A percentile compares a stretch with the other conserved stretches of the same genome.
Conservation (phyloP, 2,888 invertebrate species). For the Dascillus cervinus region DNA sequence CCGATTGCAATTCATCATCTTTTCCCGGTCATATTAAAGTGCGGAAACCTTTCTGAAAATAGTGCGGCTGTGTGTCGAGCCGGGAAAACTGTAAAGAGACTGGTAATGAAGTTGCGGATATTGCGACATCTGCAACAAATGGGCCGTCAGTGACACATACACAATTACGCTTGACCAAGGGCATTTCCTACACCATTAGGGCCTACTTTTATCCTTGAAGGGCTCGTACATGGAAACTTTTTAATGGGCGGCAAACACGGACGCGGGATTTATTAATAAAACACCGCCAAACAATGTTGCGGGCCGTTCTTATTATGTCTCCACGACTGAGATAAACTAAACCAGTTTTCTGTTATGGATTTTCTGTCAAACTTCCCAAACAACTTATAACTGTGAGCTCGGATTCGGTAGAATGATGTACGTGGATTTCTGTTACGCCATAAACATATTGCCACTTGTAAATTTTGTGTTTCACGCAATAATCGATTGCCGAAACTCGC, state of each 20-base stretch:
- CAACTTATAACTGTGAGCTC: conserved; percentile 4
- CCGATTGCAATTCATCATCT: too few relatives aligned
- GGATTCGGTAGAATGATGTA: conserved; percentile 1
- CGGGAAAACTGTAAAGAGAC: conserved; percentile 7
- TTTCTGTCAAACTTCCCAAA: conserved; percentile 4
- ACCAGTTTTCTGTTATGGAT: conserved; percentile 5
- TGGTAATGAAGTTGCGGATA: conserved; percentile 8
- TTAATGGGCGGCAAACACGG: too few relatives aligned
- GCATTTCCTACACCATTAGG: conserved; percentile 6
- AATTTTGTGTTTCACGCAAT: too few relatives aligned
- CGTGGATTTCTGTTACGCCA: conserved; percentile 3
- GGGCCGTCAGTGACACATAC: conserved; percentile 4
- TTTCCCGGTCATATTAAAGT: too few relatives aligned
- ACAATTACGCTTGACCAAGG: conserved; percentile 6
- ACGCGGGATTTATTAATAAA: too few relatives aligned
- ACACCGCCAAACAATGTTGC: conserved; percentile 1
- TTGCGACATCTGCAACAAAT: conserved; percentile 8
- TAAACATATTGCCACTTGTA: too few relatives aligned
- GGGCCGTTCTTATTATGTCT: conserved; percentile 1
- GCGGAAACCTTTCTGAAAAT: too few relatives aligned
- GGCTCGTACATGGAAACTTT: too few relatives aligned
- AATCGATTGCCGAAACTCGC: too few relatives aligned
- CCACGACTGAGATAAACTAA: conserved; percentile 3
- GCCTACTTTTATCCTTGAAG: conserved; percentile 1
- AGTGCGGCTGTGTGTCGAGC: too few relatives aligned